These are phyloP conservation scores for Ammodytes dubius DNA, from an alignment of 2,113 vertebrate genomes.

Conservation along the genomic window DNA sequence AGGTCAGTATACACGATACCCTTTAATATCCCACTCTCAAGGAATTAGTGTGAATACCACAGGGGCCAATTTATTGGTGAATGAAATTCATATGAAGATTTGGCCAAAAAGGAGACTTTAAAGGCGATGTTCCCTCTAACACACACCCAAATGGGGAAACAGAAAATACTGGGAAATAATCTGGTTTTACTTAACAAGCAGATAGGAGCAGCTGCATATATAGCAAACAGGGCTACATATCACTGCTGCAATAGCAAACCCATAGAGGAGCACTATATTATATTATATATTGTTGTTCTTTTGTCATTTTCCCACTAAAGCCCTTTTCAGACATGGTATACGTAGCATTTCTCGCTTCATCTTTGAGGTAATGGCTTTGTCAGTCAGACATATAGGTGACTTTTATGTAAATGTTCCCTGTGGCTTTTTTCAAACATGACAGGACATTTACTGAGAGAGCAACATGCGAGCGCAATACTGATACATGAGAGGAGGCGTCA, in stretches of 20 bases:
- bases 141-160: constrained; percentile 50
- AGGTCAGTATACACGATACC: constrained; percentile 46
- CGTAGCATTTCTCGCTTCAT: background rate
- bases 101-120: constrained; percentile 39
- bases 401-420: background rate
- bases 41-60: constrained; percentile 78
- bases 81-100: constrained; percentile 81
- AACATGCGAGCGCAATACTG: background rate
- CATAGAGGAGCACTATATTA: background rate
- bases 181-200: constrained; percentile 3
- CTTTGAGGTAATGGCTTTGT: background rate
- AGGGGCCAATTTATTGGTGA: constrained; percentile 85
- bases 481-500: background rate
- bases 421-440: background rate
- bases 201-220: background rate
- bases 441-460: background rate
- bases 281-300: background rate
- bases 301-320: background rate
- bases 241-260: background rate
- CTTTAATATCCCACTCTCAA: constrained; percentile 67
- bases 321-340: background rate
- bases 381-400: background rate
- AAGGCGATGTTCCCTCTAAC: constrained; percentile 27
- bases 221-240: background rate
- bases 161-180: constrained; percentile 34